Evolutionary conservation across 2,113 vertebrate genomes (phyloP), one percentile per base, ranked within the genome.

Genomic region (Ophiodon elongatus): DNA sequence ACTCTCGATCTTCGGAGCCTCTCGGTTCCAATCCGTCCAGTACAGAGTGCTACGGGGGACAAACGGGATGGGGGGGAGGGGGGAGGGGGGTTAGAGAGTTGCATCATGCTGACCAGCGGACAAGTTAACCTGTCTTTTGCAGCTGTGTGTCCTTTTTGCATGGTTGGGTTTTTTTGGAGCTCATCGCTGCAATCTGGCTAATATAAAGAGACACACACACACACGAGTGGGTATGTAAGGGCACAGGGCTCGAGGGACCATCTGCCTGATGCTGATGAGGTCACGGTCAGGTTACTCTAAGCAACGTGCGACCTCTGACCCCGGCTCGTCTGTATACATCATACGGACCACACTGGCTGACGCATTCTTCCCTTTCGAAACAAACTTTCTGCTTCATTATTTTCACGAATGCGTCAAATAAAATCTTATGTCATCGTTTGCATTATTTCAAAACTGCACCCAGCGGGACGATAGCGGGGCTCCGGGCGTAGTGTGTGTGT

Each of bases 21-120:
- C 98, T 6, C 98, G 94, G 84, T 99, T 99, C 98, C 98, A 99
- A 90, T 99, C 98, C 0, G 98, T 99, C 98, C 98, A 99, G 85
- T 97, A 99, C 35, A 99, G 94, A 80, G 97, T 96, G 11, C 98
- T 99, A 87, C 59, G 62, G 73, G 37, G 39, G 43, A 45, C 37
- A 45, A 4, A 13, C 0, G 8, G 4, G 21, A 66, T 10, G 11
- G 2, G 23, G 0, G 9, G 4, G 31, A 54, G 25, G 11, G 2
- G 23, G 0, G 9, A 2, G 31, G 45, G 25, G 15, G 21, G 7
- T 59, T 57, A 8, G 4, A 37, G 54, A 56, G n/a, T 60, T n/a
- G 37, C 21, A 27, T 5, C 6, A 6, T 4, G 4, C 29, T 1
- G 10, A 21, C 14, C 31, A 57, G 13, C 11, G 41, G 33, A 33